Percentiles rank a stretch among this genome's conserved stretches.
phyloP scores from a whole-genome alignment of 2,797 vertebrate species.

The Telmatherina bonti region DNA sequence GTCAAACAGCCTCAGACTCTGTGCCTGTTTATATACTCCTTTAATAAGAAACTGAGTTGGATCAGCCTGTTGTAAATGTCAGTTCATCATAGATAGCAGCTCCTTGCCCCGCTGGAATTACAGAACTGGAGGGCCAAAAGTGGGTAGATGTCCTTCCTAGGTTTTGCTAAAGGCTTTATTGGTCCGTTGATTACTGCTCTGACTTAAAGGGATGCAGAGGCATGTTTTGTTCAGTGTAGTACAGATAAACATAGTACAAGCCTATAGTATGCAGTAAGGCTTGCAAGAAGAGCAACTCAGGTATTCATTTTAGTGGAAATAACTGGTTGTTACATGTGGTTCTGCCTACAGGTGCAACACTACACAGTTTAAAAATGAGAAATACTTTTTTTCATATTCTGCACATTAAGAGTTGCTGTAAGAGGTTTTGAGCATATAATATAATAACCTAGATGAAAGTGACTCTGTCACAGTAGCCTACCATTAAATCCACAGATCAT shows the following conservation, averaged over 20 bases:
- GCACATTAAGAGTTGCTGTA: not conserved
- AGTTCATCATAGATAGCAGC: slow-evolving; percentile 53
- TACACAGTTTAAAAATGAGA: not conserved
- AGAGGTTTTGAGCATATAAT: not conserved
- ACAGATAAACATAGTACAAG: not conserved
- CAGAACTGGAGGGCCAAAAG: slow-evolving; percentile 24
- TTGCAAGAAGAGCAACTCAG: not conserved
- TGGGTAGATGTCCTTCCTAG: slow-evolving; percentile 36
- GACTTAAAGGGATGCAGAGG: slow-evolving; percentile 36
- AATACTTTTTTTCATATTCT: not conserved
- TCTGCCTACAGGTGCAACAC: not conserved
- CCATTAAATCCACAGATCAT: not conserved
- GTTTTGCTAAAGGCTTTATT: slow-evolving; percentile 28
- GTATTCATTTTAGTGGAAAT: not conserved
- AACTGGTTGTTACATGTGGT: not conserved
- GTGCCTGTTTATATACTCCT: slow-evolving; percentile 23
- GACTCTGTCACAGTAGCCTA: not conserved
- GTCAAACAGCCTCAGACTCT: slow-evolving; percentile 32
- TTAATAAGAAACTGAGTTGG: slow-evolving; percentile 58
- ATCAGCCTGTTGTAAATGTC: slow-evolving; percentile 69
- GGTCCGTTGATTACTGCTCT: slow-evolving; percentile 36
- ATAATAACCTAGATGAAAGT: not conserved
- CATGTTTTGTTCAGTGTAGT: slow-evolving; percentile 22
- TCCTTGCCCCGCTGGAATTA: slow-evolving; percentile 34
- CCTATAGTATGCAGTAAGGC: not conserved